Conservation (phyloP, 64 coral and sea anemone species). For the Stichodactyla helianthus region DNA sequence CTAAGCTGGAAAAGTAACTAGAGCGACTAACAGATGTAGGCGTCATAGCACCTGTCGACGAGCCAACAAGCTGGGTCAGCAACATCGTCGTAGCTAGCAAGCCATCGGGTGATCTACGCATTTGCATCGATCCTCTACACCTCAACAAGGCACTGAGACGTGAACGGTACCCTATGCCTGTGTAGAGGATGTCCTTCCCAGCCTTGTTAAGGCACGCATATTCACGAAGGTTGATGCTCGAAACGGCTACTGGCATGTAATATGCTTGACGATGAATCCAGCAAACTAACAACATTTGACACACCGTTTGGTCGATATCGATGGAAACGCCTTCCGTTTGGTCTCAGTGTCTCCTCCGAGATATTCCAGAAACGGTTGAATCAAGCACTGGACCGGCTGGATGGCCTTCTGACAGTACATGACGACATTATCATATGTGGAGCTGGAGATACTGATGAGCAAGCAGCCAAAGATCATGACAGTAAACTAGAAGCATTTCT, state of each 20-base stretch:
- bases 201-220: slow-evolving; percentile 13
- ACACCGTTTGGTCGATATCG: slow-evolving; percentile 21
- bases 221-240: slow-evolving; percentile 58
- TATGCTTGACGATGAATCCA: neutral
- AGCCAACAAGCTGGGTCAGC: slow-evolving; percentile 41
- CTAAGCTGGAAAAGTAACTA: slow-evolving; percentile 37
- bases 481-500: neutral
- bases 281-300: slow-evolving; percentile 26
- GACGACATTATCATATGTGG: slow-evolving; percentile 20
- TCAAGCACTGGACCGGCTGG: slow-evolving; percentile 1
- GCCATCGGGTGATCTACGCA: slow-evolving; percentile 11
- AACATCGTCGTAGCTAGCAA: slow-evolving; percentile 42
- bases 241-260: slow-evolving; percentile 60
- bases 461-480: neutral
- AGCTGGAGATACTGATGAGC: neutral
- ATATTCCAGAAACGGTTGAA: slow-evolving; percentile 39
- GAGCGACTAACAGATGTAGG: slow-evolving; percentile 42
- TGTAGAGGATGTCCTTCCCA: slow-evolving; percentile 37
- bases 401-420: slow-evolving; percentile 5
- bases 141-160: slow-evolving; percentile 41
- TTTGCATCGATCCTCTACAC: slow-evolving; percentile 30
- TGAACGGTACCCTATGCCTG: slow-evolving; percentile 26
- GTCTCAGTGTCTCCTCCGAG: slow-evolving; percentile 2
- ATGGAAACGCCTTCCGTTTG: slow-evolving; percentile 32
- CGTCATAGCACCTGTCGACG: slow-evolving; percentile 32